Conservation (phyloP, 2,888 invertebrate genomes). For the Ectemnius cavifrons region DNA sequence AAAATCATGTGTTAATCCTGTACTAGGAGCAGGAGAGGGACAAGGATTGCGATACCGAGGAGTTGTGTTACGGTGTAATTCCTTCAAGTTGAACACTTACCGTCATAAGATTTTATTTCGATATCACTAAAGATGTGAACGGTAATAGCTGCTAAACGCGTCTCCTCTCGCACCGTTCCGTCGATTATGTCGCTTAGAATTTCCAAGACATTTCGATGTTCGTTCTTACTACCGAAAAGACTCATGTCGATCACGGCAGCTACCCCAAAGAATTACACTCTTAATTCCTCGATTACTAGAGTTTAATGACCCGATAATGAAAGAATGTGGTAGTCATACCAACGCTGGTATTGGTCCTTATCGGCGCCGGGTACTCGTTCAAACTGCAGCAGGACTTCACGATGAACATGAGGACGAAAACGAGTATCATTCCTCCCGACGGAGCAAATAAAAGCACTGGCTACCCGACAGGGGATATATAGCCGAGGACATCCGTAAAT, state of each 20-base stretch:
- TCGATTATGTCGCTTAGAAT: slow-evolving; percentile 83
- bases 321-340: slow-evolving; percentile 77
- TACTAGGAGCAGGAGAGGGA: not conserved
- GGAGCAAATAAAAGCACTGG: slow-evolving; percentile 21
- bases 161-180: slow-evolving; percentile 82
- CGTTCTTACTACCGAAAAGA: slow-evolving; percentile 80
- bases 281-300: not conserved
- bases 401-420: slow-evolving; percentile 52
- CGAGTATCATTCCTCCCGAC: slow-evolving; percentile 48
- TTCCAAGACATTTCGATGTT: slow-evolving; percentile 80
- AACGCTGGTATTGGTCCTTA: slow-evolving; percentile 86
- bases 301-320: not conserved
- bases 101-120: slow-evolving; percentile 84
- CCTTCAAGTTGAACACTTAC: slow-evolving; percentile 74
- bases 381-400: slow-evolving; percentile 54
- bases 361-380: slow-evolving; percentile 85
- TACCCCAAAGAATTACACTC: slow-evolving; percentile 68
- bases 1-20: not conserved
- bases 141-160: slow-evolving; percentile 85
- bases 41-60: not conserved
- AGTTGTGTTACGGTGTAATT: not conserved
- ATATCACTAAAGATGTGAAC: slow-evolving; percentile 85
- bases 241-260: slow-evolving; percentile 86
- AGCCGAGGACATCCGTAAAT: slow-evolving; percentile 58
- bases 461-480: slow-evolving; percentile 41